A percentile compares a stretch with the other conserved stretches of the same genome.
These are phyloP conservation scores for Triplophysa rosa DNA, from an alignment of 2,113 vertebrate species.

Conservation along the genomic window DNA sequence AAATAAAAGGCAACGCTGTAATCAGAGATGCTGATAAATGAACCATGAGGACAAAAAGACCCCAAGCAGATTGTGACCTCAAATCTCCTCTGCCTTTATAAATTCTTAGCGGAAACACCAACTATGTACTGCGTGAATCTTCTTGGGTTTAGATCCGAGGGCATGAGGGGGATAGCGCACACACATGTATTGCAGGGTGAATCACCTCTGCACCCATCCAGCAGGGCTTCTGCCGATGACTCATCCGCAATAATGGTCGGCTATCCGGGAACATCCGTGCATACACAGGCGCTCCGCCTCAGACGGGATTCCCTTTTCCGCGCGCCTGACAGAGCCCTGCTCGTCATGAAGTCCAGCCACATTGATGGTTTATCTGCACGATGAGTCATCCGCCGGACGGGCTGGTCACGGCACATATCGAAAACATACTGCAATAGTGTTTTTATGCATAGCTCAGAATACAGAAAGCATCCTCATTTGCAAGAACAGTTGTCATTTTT, in stretches of 20 bases:
- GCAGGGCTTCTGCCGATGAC: constrained; percentile 73
- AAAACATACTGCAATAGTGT: not conserved
- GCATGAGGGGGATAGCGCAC: constrained; percentile 29
- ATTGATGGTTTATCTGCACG: constrained; percentile 30
- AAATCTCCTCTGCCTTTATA: not conserved
- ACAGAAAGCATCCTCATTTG: constrained; percentile 1
- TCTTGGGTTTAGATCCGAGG: not conserved
- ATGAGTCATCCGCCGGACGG: constrained; percentile 46
- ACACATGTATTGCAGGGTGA: constrained; percentile 57
- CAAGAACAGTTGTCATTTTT: constrained; percentile 26
- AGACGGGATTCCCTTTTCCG: constrained; percentile 51
- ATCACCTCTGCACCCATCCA: constrained; percentile 69
- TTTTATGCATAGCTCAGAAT: not conserved
- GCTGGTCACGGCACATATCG: not conserved
- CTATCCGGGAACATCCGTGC: constrained; percentile 71
- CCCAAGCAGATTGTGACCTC: constrained; percentile 27
- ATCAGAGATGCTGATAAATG: constrained; percentile 23
- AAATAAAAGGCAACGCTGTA: constrained; percentile 8
- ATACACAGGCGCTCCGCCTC: constrained; percentile 29
- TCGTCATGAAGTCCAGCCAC: constrained; percentile 36
- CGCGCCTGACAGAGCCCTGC: constrained; percentile 28
- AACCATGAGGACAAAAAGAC: constrained; percentile 30
- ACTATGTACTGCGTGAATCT: not conserved
- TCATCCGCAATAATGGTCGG: constrained; percentile 81
- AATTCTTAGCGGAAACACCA: constrained; percentile 18